Conservation (phyloP, 2,113 vertebrate genomes). For the Triplophysa rosa region DNA sequence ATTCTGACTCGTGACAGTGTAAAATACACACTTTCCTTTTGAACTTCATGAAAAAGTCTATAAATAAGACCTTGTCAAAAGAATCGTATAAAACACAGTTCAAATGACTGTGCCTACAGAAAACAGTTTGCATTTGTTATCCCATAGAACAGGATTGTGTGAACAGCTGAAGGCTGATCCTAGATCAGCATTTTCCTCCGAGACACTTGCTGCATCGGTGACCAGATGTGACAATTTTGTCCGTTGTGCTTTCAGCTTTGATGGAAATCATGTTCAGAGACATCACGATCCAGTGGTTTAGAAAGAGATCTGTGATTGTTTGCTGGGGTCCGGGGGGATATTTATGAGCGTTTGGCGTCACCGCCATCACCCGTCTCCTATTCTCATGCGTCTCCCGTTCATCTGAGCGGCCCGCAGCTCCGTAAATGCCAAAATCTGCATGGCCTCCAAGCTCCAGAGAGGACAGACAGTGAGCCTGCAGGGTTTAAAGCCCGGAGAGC, state of each 20-base stretch:
- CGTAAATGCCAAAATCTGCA: constrained; percentile 36
- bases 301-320: constrained; percentile 26
- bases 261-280: neutral
- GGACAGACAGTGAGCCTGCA: neutral
- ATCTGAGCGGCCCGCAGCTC: neutral
- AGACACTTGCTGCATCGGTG: neutral
- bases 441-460: constrained; percentile 22
- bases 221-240: constrained; percentile 34
- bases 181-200: constrained; percentile 8
- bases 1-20: no score
- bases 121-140: neutral
- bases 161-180: constrained; percentile 14
- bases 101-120: neutral
- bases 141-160: neutral
- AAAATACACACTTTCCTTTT: no score
- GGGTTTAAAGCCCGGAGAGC: constrained; percentile 18
- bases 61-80: no score
- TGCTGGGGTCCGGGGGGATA: neutral
- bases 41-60: no score
- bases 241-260: constrained; percentile 11
- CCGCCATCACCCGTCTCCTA: neutral
- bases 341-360: constrained; percentile 24
- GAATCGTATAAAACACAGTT: no score
- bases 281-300: constrained; percentile 6
- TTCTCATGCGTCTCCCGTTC: neutral